Conservation (phyloP, 2,888 invertebrate genomes). For the Lottia gigantea region DNA sequence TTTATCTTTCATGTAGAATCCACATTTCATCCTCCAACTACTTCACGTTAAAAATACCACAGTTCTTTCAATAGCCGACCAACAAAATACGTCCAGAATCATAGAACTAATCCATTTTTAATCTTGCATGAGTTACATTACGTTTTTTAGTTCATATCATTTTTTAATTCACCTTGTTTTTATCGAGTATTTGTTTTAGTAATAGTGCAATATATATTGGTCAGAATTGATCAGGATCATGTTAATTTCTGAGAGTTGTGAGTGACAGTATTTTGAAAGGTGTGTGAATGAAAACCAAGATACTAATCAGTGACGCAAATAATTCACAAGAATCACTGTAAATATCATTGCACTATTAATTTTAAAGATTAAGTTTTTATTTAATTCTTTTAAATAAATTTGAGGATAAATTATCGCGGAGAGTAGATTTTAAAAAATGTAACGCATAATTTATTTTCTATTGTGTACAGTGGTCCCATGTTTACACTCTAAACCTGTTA, state of each 20-base stretch:
- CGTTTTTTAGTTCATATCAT: no score
- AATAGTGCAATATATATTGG: conserved; percentile 5
- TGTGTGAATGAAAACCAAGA: conserved; percentile 4
- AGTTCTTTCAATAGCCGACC: conserved; percentile 42
- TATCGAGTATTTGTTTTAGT: background rate
- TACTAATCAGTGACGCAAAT: background rate
- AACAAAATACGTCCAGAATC: background rate
- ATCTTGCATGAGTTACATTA: no score
- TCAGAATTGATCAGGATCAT: background rate
- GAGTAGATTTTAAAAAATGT: background rate
- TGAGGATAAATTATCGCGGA: background rate
- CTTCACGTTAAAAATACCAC: conserved; percentile 30
- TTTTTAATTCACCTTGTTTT: no score
- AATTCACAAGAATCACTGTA: background rate
- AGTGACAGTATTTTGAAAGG: background rate
- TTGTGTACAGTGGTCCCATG: background rate
- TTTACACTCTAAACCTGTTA: conserved; percentile 3
- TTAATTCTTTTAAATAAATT: background rate
- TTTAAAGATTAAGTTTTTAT: conserved; percentile 9
- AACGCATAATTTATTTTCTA: background rate
- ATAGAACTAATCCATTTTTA: background rate
- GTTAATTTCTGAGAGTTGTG: background rate
- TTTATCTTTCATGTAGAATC: conserved; percentile 34
- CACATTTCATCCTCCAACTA: background rate
- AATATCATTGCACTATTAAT: conserved; percentile 3